These are phyloP conservation scores for Micrasema minimum DNA, from an alignment of 1,140 invertebrate species.

Conservation along the genomic window DNA sequence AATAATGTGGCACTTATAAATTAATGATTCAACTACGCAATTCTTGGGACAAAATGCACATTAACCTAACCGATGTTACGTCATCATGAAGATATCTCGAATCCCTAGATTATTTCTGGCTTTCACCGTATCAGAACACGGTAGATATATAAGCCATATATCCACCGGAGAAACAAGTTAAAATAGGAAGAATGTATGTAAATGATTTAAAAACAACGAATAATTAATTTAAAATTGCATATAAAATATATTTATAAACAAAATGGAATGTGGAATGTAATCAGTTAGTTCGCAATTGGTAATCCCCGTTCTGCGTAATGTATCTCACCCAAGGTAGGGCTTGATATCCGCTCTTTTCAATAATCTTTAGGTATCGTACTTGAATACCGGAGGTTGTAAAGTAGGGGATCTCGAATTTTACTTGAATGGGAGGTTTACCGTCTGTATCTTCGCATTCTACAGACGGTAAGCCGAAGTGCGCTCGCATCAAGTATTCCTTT, in stretches of 20 bases:
- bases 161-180: too few relatives aligned
- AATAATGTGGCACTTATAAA: conserved; percentile 1
- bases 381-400: conserved; percentile 99
- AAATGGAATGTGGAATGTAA: conserved; percentile 27
- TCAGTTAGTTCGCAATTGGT: conserved; percentile 95
- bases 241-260: conserved; percentile 17
- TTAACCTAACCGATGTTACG: too few relatives aligned
- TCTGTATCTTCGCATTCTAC: conserved; percentile 96
- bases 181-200: conserved; percentile 16
- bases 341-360: conserved; percentile 99
- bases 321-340: conserved; percentile 99
- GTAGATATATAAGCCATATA: too few relatives aligned
- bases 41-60: neutral
- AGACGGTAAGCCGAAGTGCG: conserved; percentile 98
- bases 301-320: conserved; percentile 99
- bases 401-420: conserved; percentile 99
- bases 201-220: neutral
- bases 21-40: neutral
- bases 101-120: too few relatives aligned
- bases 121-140: too few relatives aligned
- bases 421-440: conserved; percentile 97
- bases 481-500: conserved; percentile 99
- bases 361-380: conserved; percentile 98
- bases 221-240: conserved; percentile 7
- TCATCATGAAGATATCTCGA: too few relatives aligned